These are phyloP conservation scores for Paragorgia papillata DNA, from an alignment of 92 coral and sea anemone genomes.

Conservation along the genomic window DNA sequence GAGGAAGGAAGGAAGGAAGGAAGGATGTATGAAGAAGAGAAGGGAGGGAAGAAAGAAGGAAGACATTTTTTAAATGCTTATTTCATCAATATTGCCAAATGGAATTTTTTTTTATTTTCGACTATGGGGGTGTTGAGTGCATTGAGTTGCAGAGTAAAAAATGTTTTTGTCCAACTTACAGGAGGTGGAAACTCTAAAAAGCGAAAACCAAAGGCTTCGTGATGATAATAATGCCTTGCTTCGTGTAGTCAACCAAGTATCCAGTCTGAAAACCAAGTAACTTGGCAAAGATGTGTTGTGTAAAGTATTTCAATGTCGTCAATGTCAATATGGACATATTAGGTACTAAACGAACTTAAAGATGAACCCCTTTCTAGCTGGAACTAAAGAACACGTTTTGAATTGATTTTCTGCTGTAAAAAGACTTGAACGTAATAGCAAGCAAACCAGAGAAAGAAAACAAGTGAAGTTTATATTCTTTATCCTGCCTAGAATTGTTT, in stretches of 20 bases:
- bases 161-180: constrained; percentile 16
- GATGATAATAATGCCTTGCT: constrained; percentile 90
- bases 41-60: too few species aligned
- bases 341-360: too few species aligned
- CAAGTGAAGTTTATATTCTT: neutral
- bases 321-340: neutral
- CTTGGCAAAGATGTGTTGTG: neutral
- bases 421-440: constrained; percentile 5
- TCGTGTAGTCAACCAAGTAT: constrained; percentile 83
- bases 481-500: constrained; percentile 17
- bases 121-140: too few species aligned
- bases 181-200: constrained; percentile 81
- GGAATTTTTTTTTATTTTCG: too few species aligned
- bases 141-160: too few species aligned
- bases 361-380: neutral
- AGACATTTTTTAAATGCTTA: too few species aligned
- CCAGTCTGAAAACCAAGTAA: constrained; percentile 25
- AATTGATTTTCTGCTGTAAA: constrained; percentile 24
- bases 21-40: too few species aligned
- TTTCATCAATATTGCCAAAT: too few species aligned
- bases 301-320: constrained; percentile 22
- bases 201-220: constrained; percentile 80
- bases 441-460: neutral
- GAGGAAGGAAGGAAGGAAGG: too few species aligned
- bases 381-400: constrained; percentile 12